These are phyloP conservation scores for Myotis brandtii DNA, from an alignment of 2,113 vertebrate genomes.

Conservation along the genomic window DNA sequence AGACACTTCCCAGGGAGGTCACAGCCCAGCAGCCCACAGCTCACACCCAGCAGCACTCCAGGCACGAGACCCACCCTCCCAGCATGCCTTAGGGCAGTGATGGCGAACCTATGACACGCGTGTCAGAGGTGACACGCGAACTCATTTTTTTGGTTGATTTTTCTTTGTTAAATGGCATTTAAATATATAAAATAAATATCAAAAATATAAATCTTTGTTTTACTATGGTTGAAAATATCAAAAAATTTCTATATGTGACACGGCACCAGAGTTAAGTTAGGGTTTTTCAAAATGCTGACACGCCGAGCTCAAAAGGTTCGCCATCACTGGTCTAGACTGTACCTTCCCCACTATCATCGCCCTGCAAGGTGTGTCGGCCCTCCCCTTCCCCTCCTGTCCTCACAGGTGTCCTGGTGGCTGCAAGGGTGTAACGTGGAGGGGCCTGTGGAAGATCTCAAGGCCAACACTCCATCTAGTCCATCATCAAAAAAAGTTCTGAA, in stretches of 20 bases:
- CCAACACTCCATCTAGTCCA: background rate
- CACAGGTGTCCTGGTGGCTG: background rate
- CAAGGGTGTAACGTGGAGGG: background rate
- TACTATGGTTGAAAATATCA: no score
- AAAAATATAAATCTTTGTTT: no score
- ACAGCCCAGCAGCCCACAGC: background rate
- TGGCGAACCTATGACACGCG: no score
- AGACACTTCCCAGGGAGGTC: constrained; percentile 46
- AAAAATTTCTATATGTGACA: no score
- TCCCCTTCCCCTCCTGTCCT: background rate
- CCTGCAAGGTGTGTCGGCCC: no score
- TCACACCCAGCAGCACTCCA: background rate
- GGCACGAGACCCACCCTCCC: background rate
- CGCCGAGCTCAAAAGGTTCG: no score
- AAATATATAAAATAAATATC: no score
- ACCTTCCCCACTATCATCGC: background rate
- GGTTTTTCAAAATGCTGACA: no score
- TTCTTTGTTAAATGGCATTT: no score
- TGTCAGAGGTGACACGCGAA: no score
- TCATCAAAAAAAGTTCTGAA: background rate
- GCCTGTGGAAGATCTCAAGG: background rate
- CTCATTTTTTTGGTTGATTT: no score
- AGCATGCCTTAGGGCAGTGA: background rate
- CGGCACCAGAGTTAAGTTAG: no score
- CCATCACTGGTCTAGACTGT: background rate